Base-by-base conservation (phyloP, 1,140 invertebrate species). In the Drosophila burlai region DNA sequence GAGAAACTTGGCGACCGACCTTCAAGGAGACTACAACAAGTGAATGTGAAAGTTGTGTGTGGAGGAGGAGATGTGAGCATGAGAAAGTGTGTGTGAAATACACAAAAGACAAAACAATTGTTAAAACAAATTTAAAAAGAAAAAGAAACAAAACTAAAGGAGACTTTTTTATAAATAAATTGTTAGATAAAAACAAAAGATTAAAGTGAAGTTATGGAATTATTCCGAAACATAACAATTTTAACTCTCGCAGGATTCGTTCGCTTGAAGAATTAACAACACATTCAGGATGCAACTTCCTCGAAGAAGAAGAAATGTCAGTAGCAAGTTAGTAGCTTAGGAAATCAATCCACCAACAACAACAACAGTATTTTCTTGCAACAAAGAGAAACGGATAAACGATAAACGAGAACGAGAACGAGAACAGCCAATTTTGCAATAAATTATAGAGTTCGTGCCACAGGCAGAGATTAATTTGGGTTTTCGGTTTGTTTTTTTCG, bases 311-410 rank as follows among this genome's bases (percentile, higher is more conserved):
- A 38, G 18, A 55, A 16, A 38, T 38, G 52, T 8, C 57, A 36
- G 55, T 36, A 7, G 7, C 8, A 65, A 62, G 64, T 67, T 71
- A 76, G 40, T 58, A 66, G 43, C 29, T 75, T 43, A 34, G 68
- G 29, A 69, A 61, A 40, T 61, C 26, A 67, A 50, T 61, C 34
- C 68, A 73, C 67, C 24, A 81, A 71, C 50, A 29, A 50, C 50
- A 29, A 50, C 50, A 55, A 55, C 85, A 90, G 85, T 90, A 90
- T 90, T 90, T 90, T 90, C 85, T 90, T 90, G 85, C 85, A 67
- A 80, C 61, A 57, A 31, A 80, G 69, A 80, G 74, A 73, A 65
- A 57, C 3, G 7, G 8, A 8, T 29, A 31, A 31, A 31, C 63
- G 50, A 84, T 62, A 81, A 36, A 54, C 11, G 11, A 59, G 42